Evolutionary conservation across 1,140 invertebrate genomes (phyloP).

Genomic region (Drosophila nannoptera): DNA sequence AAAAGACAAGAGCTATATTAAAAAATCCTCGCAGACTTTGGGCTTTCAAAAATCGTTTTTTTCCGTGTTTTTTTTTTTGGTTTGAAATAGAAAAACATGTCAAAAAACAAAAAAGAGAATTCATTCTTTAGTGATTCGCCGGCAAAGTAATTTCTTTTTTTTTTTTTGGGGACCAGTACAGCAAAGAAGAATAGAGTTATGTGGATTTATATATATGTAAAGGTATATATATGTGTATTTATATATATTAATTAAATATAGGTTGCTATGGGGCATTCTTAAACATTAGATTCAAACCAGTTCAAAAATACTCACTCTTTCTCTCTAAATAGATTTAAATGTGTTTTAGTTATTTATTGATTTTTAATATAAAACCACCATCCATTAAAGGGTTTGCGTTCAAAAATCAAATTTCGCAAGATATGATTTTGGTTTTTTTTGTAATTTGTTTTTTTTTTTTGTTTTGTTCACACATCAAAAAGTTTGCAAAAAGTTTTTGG

Average conservation of each 20-base stretch:
- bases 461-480: constrained; percentile 73
- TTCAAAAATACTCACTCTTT: constrained; percentile 78
- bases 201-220: constrained; percentile 14
- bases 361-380: constrained; percentile 68
- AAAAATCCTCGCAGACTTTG: constrained; percentile 66
- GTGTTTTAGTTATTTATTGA: constrained; percentile 38
- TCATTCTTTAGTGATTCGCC: constrained; percentile 60
- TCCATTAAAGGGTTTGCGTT: constrained; percentile 77
- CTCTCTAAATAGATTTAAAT: constrained; percentile 75
- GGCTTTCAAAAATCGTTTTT: constrained; percentile 31
- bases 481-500: constrained; percentile 70
- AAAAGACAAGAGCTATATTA: constrained; percentile 36
- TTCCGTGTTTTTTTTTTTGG: constrained; percentile 14
- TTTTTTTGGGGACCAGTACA: constrained; percentile 32
- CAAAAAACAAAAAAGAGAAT: constrained; percentile 66
- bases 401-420: constrained; percentile 78
- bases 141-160: constrained; percentile 5
- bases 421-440: constrained; percentile 33
- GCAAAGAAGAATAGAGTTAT: constrained; percentile 29
- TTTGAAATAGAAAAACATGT: constrained; percentile 69
- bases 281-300: constrained; percentile 72
- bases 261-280: constrained; percentile 69
- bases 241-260: constrained; percentile 7
- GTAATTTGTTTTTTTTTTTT: too few species aligned
- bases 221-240: constrained; percentile 32